phyloP scores from a whole-genome alignment of 2,113 vertebrate genomes.

The Lepisosteus oculatus region DNA sequence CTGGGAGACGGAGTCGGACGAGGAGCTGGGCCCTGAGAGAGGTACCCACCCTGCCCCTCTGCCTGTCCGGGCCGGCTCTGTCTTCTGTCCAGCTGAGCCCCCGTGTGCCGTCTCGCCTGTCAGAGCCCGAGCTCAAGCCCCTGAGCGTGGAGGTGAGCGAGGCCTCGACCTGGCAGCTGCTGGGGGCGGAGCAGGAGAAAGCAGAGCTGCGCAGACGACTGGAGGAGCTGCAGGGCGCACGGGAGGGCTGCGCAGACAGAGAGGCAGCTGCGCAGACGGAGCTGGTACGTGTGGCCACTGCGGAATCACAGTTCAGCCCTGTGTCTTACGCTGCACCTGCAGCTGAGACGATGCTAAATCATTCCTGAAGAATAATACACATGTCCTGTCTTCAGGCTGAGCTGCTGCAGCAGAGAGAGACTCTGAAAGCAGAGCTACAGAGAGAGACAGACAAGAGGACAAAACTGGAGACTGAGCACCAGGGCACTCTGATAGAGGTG shows the following conservation, averaged over 20 bases:
- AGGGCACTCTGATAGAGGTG: slow-evolving; percentile 58
- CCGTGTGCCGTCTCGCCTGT: not conserved
- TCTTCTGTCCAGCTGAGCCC: not conserved
- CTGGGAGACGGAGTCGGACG: slow-evolving; percentile 60
- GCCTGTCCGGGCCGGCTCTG: not conserved
- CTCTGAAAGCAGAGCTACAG: slow-evolving; percentile 47
- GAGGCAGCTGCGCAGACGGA: slow-evolving; percentile 3
- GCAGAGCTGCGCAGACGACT: slow-evolving; percentile 61
- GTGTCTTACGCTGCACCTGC: too few species aligned
- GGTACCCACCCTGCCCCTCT: slow-evolving; percentile 37
- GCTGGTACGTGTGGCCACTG: not conserved
- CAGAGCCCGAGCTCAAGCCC: slow-evolving; percentile 54
- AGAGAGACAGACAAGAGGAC: slow-evolving; percentile 31
- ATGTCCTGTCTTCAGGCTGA: slow-evolving; percentile 35
- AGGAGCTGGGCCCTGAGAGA: slow-evolving; percentile 51
- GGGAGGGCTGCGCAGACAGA: slow-evolving; percentile 52
- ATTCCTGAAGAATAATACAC: too few species aligned
- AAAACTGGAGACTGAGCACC: slow-evolving; percentile 51
- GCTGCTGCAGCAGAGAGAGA: slow-evolving; percentile 37
- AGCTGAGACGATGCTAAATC: too few species aligned
- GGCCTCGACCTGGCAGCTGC: slow-evolving; percentile 62
- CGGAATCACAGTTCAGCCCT: not conserved
- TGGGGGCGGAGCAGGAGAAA: slow-evolving; percentile 71
- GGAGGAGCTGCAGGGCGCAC: slow-evolving; percentile 60
- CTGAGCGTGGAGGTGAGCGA: slow-evolving; percentile 69